Base-by-base conservation (phyloP, 2,888 invertebrate genomes). In the Xanthia icteritia region DNA sequence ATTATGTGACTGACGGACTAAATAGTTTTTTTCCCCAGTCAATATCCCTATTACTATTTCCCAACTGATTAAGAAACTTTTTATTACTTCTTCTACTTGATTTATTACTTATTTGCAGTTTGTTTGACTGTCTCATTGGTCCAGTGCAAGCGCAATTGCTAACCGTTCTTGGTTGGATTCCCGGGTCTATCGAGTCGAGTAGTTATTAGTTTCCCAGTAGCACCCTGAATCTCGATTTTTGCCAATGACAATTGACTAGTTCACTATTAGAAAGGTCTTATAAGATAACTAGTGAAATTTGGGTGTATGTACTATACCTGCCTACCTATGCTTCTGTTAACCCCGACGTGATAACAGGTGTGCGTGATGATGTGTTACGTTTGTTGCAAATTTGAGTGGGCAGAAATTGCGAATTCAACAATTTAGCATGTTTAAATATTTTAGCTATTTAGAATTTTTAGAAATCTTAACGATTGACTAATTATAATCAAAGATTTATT, bases 11-110 rank as follows among this genome's bases (percentile, higher is more conserved):
- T n/a, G n/a, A n/a, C n/a, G n/a, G n/a, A n/a, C n/a, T n/a, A n/a
- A n/a, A n/a, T n/a, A n/a, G n/a, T n/a, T n/a, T n/a, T n/a, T n/a
- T n/a, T n/a, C n/a, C n/a, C n/a, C n/a, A n/a, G n/a, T n/a, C n/a
- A n/a, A n/a, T n/a, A n/a, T n/a, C n/a, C n/a, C n/a, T n/a, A 36
- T 54, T 6, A 56, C 31, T 20, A 78, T 77, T 63, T 36, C 23
- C 0, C 45, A 79, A 45, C 36, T 17, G 45, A 51, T 8, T 51
- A 13, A 23, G 36, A 27, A 60, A 71, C n/a, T n/a, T n/a, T n/a
- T n/a, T n/a, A n/a, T n/a, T n/a, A n/a, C n/a, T n/a, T n/a, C n/a
- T 51, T 31, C 2, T 31, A 31, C 31, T 2, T 31, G 31, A 31
- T 31, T 31, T 31, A 31, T 31, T 36, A 27, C 23, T 72, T 27